Evolutionary conservation across 1,140 invertebrate genomes (phyloP).

Genomic region (Ceratina japonica): DNA sequence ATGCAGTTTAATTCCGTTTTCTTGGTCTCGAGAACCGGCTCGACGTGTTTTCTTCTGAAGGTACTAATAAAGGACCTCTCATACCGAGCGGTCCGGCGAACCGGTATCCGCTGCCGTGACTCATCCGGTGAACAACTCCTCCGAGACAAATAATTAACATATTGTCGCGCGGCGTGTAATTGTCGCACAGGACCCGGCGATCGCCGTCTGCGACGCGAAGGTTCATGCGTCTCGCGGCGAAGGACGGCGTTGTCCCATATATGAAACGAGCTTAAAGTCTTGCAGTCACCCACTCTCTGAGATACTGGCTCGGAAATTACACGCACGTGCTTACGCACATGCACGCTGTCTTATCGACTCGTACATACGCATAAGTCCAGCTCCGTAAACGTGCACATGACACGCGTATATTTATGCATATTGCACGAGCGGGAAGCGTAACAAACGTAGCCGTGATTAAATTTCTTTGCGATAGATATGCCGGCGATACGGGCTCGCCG

Average conservation of each 20-base stretch:
- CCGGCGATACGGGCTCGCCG: background rate
- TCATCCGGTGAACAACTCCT: background rate
- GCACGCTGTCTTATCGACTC: constrained; percentile 20
- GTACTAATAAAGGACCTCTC: constrained; percentile 21
- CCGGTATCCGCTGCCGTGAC: background rate
- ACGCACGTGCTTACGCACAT: constrained; percentile 31
- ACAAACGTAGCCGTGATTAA: background rate
- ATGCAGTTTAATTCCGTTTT: constrained; percentile 60
- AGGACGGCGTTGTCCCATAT: constrained; percentile 6
- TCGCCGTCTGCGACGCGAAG: background rate
- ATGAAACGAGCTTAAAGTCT: constrained; percentile 36
- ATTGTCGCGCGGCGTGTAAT: background rate
- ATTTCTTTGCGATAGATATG: background rate
- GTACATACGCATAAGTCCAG: background rate
- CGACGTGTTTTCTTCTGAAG: constrained; percentile 60
- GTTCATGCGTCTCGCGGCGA: background rate
- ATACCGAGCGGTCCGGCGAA: background rate
- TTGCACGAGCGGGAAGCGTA: constrained; percentile 15
- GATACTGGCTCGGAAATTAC: constrained; percentile 51
- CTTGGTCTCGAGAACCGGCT: constrained; percentile 59
- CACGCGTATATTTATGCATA: constrained; percentile 12
- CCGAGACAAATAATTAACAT: background rate
- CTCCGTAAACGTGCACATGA: background rate
- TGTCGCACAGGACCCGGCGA: background rate
- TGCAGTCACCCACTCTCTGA: constrained; percentile 13